Evolutionary conservation across 1,140 invertebrate genomes (phyloP).

Genomic region (Drosophila gunungcola): DNA sequence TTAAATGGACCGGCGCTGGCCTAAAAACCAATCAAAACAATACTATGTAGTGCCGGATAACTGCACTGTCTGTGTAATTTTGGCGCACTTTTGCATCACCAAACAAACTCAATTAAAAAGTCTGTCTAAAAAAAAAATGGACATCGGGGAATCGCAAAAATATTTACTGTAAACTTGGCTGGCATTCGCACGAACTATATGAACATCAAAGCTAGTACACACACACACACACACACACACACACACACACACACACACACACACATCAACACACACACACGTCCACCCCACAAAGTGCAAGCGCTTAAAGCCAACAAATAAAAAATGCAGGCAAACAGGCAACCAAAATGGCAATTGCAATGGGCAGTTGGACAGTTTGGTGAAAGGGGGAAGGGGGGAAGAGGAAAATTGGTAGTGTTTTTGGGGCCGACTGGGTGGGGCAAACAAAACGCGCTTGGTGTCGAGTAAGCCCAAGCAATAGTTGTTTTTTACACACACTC

Average conservation of each 20-base stretch:
- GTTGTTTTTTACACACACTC: slow-evolving; percentile 58
- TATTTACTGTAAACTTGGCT: slow-evolving; percentile 78
- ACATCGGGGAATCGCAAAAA: slow-evolving; percentile 74
- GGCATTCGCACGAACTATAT: slow-evolving; percentile 57
- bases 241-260: slow-evolving; percentile 6
- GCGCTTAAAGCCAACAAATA: slow-evolving; percentile 81
- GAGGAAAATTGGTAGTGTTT: slow-evolving; percentile 7
- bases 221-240: slow-evolving; percentile 8
- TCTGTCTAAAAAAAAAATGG: slow-evolving; percentile 55
- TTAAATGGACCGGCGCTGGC: slow-evolving; percentile 44
- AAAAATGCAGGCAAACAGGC: slow-evolving; percentile 79
- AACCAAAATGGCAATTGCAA: slow-evolving; percentile 79
- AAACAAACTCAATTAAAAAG: slow-evolving; percentile 83
- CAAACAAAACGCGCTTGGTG: slow-evolving; percentile 67
- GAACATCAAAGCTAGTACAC: slow-evolving; percentile 59
- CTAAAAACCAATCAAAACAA: slow-evolving; percentile 82
- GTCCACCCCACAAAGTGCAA: slow-evolving; percentile 60
- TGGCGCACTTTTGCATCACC: slow-evolving; percentile 81
- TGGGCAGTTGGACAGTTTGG: slow-evolving; percentile 68
- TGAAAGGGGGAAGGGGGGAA: background rate
- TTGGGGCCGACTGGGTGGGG: background rate
- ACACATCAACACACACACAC: slow-evolving; percentile 17
- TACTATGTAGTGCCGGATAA: slow-evolving; percentile 48
- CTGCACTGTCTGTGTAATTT: slow-evolving; percentile 73
- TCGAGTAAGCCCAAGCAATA: slow-evolving; percentile 67